phyloP scores from a whole-genome alignment of 2,888 invertebrate genomes.

The Pollenia amentaria region DNA sequence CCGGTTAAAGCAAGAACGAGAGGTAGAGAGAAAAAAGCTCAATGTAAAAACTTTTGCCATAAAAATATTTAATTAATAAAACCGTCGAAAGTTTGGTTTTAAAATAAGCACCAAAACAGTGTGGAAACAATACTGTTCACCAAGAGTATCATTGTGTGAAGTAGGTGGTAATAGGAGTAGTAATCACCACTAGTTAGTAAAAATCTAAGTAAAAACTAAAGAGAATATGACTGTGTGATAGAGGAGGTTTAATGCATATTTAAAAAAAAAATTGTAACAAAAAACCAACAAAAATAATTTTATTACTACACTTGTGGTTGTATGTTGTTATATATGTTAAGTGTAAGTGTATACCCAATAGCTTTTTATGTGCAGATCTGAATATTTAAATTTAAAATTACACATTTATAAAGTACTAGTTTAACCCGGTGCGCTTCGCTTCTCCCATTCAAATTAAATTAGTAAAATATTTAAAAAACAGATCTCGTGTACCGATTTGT shows the following conservation, averaged over 20 bases:
- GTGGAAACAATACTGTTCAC: not conserved
- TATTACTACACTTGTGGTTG: constrained; percentile 46
- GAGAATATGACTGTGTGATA: not conserved
- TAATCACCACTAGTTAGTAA: not conserved
- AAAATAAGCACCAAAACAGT: constrained; percentile 50
- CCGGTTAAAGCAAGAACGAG: not conserved
- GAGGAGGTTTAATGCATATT: constrained; percentile 46
- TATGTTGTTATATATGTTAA: constrained; percentile 26
- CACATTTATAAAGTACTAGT: not conserved
- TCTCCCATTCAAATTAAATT: no score
- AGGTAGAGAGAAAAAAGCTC: not conserved
- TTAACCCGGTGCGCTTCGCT: no score
- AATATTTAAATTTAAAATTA: constrained; percentile 37
- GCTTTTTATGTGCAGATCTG: not conserved
- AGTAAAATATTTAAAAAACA: no score
- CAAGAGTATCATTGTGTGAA: not conserved
- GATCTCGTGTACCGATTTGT: no score
- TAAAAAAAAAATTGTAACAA: constrained; percentile 8
- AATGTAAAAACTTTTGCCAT: constrained; percentile 64
- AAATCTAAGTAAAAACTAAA: not conserved
- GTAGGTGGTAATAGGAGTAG: constrained; percentile 20
- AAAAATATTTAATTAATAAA: constrained; percentile 72
- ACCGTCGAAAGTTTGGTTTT: constrained; percentile 51
- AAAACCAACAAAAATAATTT: constrained; percentile 41
- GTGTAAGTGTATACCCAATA: not conserved